Evolutionary conservation across 2,797 vertebrate genomes (phyloP).

Genomic region (Takifugu ocellatus): DNA sequence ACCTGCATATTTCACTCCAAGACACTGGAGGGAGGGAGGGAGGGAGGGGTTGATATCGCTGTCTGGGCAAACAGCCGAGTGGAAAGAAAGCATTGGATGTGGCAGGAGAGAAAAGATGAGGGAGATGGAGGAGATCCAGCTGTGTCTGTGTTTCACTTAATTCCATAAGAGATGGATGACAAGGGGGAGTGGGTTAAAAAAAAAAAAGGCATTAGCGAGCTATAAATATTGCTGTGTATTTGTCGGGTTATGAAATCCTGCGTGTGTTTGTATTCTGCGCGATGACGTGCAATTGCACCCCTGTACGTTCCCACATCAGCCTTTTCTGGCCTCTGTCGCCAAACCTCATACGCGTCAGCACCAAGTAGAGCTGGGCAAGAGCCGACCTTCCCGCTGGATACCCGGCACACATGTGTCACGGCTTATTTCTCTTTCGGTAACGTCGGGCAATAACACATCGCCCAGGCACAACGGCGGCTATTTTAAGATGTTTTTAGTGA

Average conservation of each 20-base stretch:
- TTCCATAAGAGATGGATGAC: conserved; percentile 51
- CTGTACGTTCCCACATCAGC: conserved; percentile 14
- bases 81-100: conserved; percentile 72
- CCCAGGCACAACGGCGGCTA: conserved; percentile 38
- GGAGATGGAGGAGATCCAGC: conserved; percentile 56
- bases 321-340: conserved; percentile 29
- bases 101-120: conserved; percentile 39
- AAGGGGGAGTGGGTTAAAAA: conserved; percentile 20
- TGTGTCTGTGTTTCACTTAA: conserved; percentile 57
- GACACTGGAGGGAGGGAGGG: conserved; percentile 41
- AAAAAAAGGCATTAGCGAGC: conserved; percentile 20
- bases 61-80: conserved; percentile 73
- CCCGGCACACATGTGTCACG: conserved; percentile 49
- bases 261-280: neutral
- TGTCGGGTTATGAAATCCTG: conserved; percentile 40
- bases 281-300: conserved; percentile 14
- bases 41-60: conserved; percentile 44
- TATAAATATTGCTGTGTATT: conserved; percentile 46
- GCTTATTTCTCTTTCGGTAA: conserved; percentile 49
- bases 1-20: conserved; percentile 71
- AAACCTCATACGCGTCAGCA: conserved; percentile 37
- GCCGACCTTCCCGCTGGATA: conserved; percentile 61
- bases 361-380: conserved; percentile 31
- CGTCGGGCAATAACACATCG: conserved; percentile 45
- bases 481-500: conserved; percentile 38